phyloP scores from a whole-genome alignment of 2,113 vertebrate genomes.

The Enhydra lutris region DNA sequence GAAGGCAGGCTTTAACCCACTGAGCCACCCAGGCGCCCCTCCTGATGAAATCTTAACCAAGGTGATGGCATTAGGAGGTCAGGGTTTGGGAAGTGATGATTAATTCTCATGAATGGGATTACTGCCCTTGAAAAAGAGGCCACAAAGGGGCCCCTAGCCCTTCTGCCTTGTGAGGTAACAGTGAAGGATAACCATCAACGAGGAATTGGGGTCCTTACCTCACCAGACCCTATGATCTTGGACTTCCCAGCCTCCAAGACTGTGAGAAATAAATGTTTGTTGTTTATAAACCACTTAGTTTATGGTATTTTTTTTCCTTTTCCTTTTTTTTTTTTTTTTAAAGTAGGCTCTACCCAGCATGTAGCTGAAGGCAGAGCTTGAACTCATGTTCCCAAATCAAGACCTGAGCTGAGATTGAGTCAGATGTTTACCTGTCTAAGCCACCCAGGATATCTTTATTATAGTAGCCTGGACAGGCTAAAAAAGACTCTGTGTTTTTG shows the following conservation, averaged over 20 bases:
- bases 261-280: background rate
- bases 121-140: background rate
- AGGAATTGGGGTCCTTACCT: background rate
- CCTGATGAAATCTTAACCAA: background rate
- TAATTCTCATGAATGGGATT: background rate
- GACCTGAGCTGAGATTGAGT: background rate
- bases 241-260: background rate
- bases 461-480: background rate
- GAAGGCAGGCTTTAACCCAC: too few species aligned
- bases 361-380: background rate
- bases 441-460: background rate
- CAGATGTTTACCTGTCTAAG: background rate
- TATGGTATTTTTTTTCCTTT: background rate
- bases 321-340: background rate
- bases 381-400: background rate
- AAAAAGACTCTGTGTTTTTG: background rate
- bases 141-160: background rate
- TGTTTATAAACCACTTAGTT: background rate
- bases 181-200: background rate
- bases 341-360: background rate
- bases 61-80: background rate
- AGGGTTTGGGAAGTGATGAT: background rate
- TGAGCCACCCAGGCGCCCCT: too few species aligned
- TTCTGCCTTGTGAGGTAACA: background rate
- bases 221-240: background rate